Base-by-base conservation (phyloP, 2,888 invertebrate genomes). In the Psylliodes chrysocephalus region DNA sequence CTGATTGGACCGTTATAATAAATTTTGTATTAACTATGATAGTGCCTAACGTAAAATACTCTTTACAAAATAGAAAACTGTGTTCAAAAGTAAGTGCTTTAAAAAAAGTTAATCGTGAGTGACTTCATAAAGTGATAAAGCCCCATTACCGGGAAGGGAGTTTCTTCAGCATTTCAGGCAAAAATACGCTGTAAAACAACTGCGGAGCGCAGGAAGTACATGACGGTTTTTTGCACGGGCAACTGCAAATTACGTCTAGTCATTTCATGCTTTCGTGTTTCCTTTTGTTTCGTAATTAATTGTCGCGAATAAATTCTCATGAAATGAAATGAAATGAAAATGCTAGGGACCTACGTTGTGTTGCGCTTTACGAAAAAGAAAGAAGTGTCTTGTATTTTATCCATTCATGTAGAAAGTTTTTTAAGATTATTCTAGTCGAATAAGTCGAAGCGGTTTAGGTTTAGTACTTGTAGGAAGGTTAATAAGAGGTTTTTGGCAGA, bases 221-320 rank as follows among this genome's bases (percentile, higher is more conserved):
- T 44, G 55, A 55, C 12, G n/a, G 38, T 44, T 44, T 17, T 55
- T 55, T 55, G 30, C 44, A 55, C 30, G 55, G n/a, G 28, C 25
- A 15, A 55, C 55, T 55, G 44, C 55, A 55, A 54, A 55, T 55
- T 55, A 44, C 55, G 28, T 44, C 55, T 42, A 54, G 54, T 54
- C 17, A 54, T 54, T 54, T 54, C 54, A 42, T 54, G 42, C 42
- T 30, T 55, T 28, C 14, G 44, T 55, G 55, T 55, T 44, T 44
- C 19, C 55, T 17, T 42, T 55, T 55, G 44, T 55, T 15, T 14
- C 19, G 30, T 55, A 30, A 55, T 55, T 55, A 55, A 55, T 55
- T 52, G 35, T 33, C 35, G n/a, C 35, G 52, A 52, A 35, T 52
- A 35, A 52, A 52, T 52, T 52, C 19, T 35, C 19, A 33, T 18